Conservation (phyloP, 1,140 invertebrate genomes). For the Achroia grisella region DNA sequence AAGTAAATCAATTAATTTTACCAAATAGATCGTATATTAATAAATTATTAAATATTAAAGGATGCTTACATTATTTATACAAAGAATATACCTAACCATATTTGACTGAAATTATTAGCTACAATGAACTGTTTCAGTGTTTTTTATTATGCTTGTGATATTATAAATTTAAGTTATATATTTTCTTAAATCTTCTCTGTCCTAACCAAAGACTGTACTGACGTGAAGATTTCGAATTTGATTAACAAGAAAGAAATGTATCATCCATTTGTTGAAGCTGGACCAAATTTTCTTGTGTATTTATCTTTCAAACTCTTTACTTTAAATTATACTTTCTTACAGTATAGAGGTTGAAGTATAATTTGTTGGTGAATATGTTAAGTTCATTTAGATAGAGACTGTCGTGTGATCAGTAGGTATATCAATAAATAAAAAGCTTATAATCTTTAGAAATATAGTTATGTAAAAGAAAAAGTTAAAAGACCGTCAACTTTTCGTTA, state of each 20-base stretch:
- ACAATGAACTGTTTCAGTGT: slow-evolving; percentile 33
- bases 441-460: slow-evolving; percentile 42
- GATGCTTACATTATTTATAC: slow-evolving; percentile 11
- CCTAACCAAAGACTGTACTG: slow-evolving; percentile 70
- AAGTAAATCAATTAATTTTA: background rate
- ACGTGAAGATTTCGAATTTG: slow-evolving; percentile 42
- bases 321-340: background rate
- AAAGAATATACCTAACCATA: slow-evolving; percentile 2
- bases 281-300: slow-evolving; percentile 55
- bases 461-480: slow-evolving; percentile 40
- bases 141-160: slow-evolving; percentile 63
- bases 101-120: slow-evolving; percentile 48
- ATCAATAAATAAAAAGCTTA: slow-evolving; percentile 40
- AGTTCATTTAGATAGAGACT: slow-evolving; percentile 44
- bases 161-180: slow-evolving; percentile 55
- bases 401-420: slow-evolving; percentile 51
- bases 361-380: slow-evolving; percentile 27
- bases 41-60: background rate
- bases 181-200: slow-evolving; percentile 54
- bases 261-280: slow-evolving; percentile 49
- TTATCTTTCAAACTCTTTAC: slow-evolving; percentile 15
- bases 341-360: slow-evolving; percentile 14
- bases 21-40: slow-evolving; percentile 2
- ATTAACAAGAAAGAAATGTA: slow-evolving; percentile 36
- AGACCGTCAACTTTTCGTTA: slow-evolving; percentile 55